A percentile compares a stretch with the other conserved stretches of the same genome.
Evolutionary conservation across 1,140 invertebrate genomes (phyloP).

Genomic region (Lamellibrachia luymesi): DNA sequence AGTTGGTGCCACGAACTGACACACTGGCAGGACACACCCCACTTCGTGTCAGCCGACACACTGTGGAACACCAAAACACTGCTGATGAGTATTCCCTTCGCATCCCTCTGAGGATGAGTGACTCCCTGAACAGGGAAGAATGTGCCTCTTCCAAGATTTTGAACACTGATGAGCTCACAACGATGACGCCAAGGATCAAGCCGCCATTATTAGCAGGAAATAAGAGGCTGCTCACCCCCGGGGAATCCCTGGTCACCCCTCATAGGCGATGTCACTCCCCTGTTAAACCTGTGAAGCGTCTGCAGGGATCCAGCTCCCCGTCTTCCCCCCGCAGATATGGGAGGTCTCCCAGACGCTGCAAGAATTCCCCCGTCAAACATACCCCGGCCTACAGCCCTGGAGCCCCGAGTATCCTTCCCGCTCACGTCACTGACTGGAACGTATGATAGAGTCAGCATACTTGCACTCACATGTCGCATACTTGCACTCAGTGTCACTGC

Average conservation of each 20-base stretch:
- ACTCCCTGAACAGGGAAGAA: not conserved
- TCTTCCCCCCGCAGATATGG: not conserved
- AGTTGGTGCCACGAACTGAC: not conserved
- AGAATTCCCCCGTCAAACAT: not conserved
- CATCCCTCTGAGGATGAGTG: not conserved
- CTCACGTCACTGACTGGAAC: conserved; percentile 16
- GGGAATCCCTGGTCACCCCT: not conserved
- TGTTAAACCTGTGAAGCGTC: conserved; percentile 43
- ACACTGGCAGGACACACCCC: not conserved
- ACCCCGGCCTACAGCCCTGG: not conserved
- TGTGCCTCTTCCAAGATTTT: not conserved
- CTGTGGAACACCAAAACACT: not conserved
- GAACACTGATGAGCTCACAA: not conserved
- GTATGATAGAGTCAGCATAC: not conserved
- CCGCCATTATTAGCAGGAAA: not conserved
- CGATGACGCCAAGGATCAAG: not conserved
- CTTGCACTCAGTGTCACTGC: not conserved
- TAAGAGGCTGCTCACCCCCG: not conserved
- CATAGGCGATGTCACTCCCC: conserved; percentile 30
- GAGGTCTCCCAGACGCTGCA: conserved; percentile 4
- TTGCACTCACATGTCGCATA: not conserved
- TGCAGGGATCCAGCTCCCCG: conserved; percentile 37
- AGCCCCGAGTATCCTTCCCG: not conserved
- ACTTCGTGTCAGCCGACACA: not conserved
- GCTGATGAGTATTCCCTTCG: not conserved